Conservation (phyloP, 1,140 invertebrate species). For the Drosophila neocordata region DNA sequence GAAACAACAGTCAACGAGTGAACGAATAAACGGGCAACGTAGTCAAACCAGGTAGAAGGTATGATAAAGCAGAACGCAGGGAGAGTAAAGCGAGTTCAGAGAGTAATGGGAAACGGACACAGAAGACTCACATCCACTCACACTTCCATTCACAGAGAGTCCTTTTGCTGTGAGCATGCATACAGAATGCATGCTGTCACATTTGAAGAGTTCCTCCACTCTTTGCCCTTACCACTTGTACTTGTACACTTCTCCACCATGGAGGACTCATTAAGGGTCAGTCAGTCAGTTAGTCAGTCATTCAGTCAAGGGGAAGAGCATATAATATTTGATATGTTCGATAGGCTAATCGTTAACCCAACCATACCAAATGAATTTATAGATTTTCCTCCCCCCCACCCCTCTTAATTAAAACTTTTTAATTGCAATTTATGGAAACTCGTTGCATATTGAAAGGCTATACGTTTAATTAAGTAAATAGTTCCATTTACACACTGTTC, state of each 20-base stretch:
- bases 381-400: too few species aligned
- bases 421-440: too few species aligned
- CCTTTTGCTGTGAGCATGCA: neutral
- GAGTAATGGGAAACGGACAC: neutral
- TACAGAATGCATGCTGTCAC: constrained; percentile 3
- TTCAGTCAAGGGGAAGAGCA: neutral
- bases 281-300: neutral
- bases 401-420: too few species aligned
- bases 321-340: too few species aligned
- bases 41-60: neutral
- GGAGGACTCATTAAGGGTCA: neutral
- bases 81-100: too few species aligned
- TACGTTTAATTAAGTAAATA: too few species aligned
- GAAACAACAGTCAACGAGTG: constrained; percentile 2
- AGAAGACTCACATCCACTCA: neutral
- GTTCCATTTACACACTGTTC: too few species aligned
- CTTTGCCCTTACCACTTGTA: too few species aligned
- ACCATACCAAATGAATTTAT: too few species aligned
- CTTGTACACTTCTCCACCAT: neutral
- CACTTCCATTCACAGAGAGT: neutral
- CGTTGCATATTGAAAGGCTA: too few species aligned
- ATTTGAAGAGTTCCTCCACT: neutral
- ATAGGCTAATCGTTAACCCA: too few species aligned
- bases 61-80: too few species aligned
- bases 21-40: neutral